phyloP scores from a whole-genome alignment of 2,888 invertebrate genomes.

The Cataglyphis altisquamis region DNA sequence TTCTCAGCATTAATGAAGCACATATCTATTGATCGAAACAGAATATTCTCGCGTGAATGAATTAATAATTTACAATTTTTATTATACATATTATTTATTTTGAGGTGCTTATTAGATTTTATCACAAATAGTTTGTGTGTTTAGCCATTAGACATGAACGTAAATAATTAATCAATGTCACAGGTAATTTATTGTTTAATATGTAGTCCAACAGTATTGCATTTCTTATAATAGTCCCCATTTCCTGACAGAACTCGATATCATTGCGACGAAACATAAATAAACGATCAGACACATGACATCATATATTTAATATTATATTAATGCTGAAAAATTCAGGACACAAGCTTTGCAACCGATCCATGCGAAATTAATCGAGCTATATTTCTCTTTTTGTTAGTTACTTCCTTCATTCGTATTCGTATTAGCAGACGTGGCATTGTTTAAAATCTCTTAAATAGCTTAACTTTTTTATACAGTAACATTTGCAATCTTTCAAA shows the following conservation, averaged over 20 bases:
- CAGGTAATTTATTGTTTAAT: background rate
- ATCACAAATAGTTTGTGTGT: background rate
- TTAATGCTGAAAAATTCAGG: conserved; percentile 25
- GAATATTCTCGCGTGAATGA: conserved; percentile 10
- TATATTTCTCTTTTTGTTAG: background rate
- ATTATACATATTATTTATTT: background rate
- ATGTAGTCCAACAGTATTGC: conserved; percentile 10
- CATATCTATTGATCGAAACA: background rate
- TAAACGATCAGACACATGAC: conserved; percentile 27
- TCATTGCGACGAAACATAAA: conserved; percentile 3
- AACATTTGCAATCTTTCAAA: background rate
- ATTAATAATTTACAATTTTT: background rate
- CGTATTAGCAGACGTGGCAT: background rate
- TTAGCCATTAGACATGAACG: background rate
- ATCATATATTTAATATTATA: conserved; percentile 29
- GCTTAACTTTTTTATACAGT: background rate
- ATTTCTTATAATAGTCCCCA: background rate
- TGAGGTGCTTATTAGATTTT: conserved; percentile 3
- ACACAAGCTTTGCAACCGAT: background rate
- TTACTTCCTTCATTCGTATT: conserved; percentile 25
- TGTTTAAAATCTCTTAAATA: background rate
- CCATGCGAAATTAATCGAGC: conserved; percentile 8
- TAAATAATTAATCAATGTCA: conserved; percentile 27
- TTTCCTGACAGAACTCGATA: background rate
- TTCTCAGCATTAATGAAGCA: background rate